Percentiles rank a stretch among this genome's conserved stretches.
phyloP scores from a whole-genome alignment of 2,888 invertebrate species.

The Dynastes maya region DNA sequence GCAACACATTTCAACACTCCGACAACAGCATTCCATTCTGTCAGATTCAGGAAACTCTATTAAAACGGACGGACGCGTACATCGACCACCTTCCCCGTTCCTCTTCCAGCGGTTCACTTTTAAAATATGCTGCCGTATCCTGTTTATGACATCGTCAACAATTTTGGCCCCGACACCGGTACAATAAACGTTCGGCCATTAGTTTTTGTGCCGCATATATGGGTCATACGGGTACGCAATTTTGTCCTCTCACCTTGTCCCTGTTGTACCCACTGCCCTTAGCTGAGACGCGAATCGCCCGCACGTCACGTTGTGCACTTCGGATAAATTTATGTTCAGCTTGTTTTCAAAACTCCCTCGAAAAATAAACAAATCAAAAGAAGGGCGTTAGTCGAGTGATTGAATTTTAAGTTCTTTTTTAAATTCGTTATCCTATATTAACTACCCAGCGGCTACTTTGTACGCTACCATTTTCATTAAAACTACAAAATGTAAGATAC shows the following conservation, averaged over 20 bases:
- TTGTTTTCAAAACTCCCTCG: neutral
- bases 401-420: no score
- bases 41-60: conserved; percentile 37
- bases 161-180: conserved; percentile 12
- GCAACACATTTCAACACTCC: neutral
- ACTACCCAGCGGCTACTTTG: no score
- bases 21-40: conserved; percentile 14
- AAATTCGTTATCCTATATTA: no score
- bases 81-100: neutral
- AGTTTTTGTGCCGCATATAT: conserved; percentile 18
- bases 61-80: conserved; percentile 21
- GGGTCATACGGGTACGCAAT: conserved; percentile 6
- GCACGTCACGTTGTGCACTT: neutral
- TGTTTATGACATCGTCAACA: conserved; percentile 44
- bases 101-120: neutral
- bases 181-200: conserved; percentile 33
- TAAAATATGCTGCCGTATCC: conserved; percentile 30
- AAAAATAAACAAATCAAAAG: neutral
- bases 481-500: no score
- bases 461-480: no score
- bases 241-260: neutral
- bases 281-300: neutral
- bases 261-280: neutral
- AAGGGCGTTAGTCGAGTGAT: no score
- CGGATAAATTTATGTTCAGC: neutral